Evolutionary conservation across 64 coral and sea anemone genomes (phyloP), one percentile per base, ranked within the genome.

Genomic region (Pocillopora verrucosa): DNA sequence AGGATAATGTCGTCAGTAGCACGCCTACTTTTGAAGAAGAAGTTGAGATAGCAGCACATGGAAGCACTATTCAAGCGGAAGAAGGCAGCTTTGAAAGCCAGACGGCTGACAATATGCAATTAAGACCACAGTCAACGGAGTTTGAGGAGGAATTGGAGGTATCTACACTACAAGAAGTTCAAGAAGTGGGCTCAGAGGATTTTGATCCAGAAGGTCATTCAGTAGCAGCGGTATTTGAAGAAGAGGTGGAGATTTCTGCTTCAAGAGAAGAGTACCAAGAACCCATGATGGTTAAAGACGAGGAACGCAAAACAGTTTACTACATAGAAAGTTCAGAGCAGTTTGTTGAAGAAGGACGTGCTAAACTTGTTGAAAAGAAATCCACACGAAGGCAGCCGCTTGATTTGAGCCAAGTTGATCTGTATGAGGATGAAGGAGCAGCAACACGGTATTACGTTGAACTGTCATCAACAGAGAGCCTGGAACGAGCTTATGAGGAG

Each of bases 371-470:
- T 14, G 22, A 67, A 68, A 36, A 25, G 68, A 17, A 20, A 38
- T 5, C 12, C 56, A 36, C 79, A 0, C 34, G 13, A 56, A 77
- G 60, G 14, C 25, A 83, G 84, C 87, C 80, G 1, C 30, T 82
- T 20, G 87, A 89, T 35, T 93, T 84, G 58, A 63, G 79, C 61
- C 87, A 93, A 86, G 56, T 85, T 86, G 80, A 89, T 72, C 89
- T 96, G 36, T 96, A 97, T 26, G 92, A 97, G 25, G 90, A 97
- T 45, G 76, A 87, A 36, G 78, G 81, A 88, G 86, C 75, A 12
- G 60, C 76, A 9, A 65, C 88, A 67, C 83, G 95, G 16, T 97
- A 97, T 61, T 97, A 97, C 63, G 95, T 97, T 57, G 95, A 97
- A 60, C 79, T 91, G 72, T 97, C 95, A 57, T 92, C 95, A 45